A percentile compares a stretch with the other conserved stretches of the same genome.
These are phyloP conservation scores for Pachyramphus minor DNA, from an alignment of 2,113 vertebrate species.

Conservation along the genomic window DNA sequence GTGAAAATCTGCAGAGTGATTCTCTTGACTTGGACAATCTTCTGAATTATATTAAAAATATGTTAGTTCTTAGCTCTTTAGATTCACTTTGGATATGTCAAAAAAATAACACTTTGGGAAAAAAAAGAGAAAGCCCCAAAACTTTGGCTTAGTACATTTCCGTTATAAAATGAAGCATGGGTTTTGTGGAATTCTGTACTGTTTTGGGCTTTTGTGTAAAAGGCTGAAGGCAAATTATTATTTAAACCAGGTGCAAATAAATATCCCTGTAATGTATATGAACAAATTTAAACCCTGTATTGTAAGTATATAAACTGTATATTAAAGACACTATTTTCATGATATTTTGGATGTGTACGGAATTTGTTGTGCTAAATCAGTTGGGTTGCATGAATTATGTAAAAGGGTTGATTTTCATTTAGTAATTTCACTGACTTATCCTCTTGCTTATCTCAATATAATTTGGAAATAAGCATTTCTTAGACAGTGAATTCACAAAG, in stretches of 20 bases:
- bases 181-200: slow-evolving; percentile 61
- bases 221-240: slow-evolving; percentile 55
- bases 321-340: slow-evolving; percentile 75
- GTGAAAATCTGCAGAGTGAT: slow-evolving; percentile 23
- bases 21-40: slow-evolving; percentile 56
- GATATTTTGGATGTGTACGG: slow-evolving; percentile 22
- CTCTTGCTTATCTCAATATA: not conserved
- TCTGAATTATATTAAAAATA: slow-evolving; percentile 14
- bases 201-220: slow-evolving; percentile 46
- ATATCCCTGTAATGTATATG: slow-evolving; percentile 62
- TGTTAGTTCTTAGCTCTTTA: slow-evolving; percentile 50
- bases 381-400: not conserved
- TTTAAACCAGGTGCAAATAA: slow-evolving; percentile 70
- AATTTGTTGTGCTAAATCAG: not conserved
- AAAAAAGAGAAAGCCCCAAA: not conserved
- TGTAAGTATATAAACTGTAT: slow-evolving; percentile 69
- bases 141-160: slow-evolving; percentile 39
- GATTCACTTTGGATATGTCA: slow-evolving; percentile 45
- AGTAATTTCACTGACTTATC: not conserved
- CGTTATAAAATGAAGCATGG: slow-evolving; percentile 37
- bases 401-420: not conserved
- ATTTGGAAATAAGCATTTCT: not conserved
- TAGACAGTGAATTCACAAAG: not conserved
- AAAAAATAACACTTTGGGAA: not conserved
- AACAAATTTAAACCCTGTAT: slow-evolving; percentile 45